Percentiles rank a stretch among this genome's conserved stretches.
These are phyloP conservation scores for Automeris io DNA, from an alignment of 2,888 invertebrate genomes.

Conservation along the genomic window DNA sequence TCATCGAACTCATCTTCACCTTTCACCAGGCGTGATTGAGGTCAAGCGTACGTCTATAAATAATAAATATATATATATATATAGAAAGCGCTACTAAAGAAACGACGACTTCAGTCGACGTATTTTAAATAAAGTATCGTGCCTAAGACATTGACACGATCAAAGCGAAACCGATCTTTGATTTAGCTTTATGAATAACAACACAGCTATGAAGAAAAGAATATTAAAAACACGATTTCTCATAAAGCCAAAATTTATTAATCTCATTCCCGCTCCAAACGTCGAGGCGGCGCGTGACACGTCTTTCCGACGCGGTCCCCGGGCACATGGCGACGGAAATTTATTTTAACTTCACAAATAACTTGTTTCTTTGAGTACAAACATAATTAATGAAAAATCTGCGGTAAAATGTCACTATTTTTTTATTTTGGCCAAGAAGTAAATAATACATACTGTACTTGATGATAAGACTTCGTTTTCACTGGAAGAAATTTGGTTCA, in stretches of 20 bases:
- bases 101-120: no score
- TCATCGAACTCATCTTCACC: no score
- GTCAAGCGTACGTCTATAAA: no score
- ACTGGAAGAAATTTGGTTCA: no score
- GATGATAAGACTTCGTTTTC: no score
- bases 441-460: no score
- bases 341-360: conserved; percentile 5
- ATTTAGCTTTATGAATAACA: not conserved
- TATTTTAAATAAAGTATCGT: no score
- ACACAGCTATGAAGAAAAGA: not conserved
- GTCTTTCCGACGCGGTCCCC: conserved; percentile 8
- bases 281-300: conserved; percentile 35
- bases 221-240: conserved; percentile 1
- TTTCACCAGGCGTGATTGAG: no score
- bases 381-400: conserved; percentile 2
- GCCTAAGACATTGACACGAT: not conserved
- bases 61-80: no score
- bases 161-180: not conserved
- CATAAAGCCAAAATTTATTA: conserved; percentile 31
- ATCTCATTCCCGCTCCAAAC: conserved; percentile 37
- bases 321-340: conserved; percentile 1
- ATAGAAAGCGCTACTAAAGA: no score
- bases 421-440: no score
- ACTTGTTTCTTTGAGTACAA: conserved; percentile 4
- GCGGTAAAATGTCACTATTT: no score